These are phyloP conservation scores for Cetoscarus ocellatus DNA, from an alignment of 2,797 vertebrate genomes.

Conservation along the genomic window DNA sequence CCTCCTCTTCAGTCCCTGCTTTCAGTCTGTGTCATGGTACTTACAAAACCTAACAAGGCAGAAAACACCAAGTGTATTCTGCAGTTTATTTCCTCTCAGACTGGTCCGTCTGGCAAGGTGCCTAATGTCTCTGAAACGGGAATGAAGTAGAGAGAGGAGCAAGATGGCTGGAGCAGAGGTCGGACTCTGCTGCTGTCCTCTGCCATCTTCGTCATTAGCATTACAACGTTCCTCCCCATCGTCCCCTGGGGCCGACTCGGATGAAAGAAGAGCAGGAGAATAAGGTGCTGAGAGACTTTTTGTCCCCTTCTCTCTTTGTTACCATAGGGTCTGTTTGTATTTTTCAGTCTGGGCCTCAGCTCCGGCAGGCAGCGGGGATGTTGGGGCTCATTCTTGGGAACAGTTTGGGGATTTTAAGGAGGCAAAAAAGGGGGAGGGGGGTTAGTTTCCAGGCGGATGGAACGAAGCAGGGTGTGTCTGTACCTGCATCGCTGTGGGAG, in stretches of 20 bases:
- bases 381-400: slow-evolving; percentile 45
- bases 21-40: slow-evolving; percentile 49
- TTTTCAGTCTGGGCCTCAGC: slow-evolving; percentile 54
- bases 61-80: slow-evolving; percentile 60
- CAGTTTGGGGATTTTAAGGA: slow-evolving; percentile 29
- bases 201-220: slow-evolving; percentile 43
- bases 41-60: slow-evolving; percentile 58
- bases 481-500: slow-evolving; percentile 79
- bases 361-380: slow-evolving; percentile 54
- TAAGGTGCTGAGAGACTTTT: slow-evolving; percentile 70
- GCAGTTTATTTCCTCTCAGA: slow-evolving; percentile 39
- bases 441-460: slow-evolving; percentile 81
- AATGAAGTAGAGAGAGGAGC: slow-evolving; percentile 55
- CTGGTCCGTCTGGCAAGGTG: slow-evolving; percentile 50
- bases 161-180: slow-evolving; percentile 48
- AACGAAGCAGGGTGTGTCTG: slow-evolving; percentile 78
- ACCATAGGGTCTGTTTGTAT: slow-evolving; percentile 49
- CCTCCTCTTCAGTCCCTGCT: slow-evolving; percentile 58
- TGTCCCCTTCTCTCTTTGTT: slow-evolving; percentile 50
- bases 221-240: slow-evolving; percentile 51
- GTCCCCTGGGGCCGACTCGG: slow-evolving; percentile 14
- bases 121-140: slow-evolving; percentile 48
- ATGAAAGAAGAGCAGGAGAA: slow-evolving; percentile 55
- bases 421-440: slow-evolving; percentile 10
- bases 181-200: slow-evolving; percentile 27